Percentiles rank a stretch among this genome's conserved stretches.
These are phyloP conservation scores for Marronus borbonicus DNA, from an alignment of 2,888 invertebrate genomes.

Conservation along the genomic window DNA sequence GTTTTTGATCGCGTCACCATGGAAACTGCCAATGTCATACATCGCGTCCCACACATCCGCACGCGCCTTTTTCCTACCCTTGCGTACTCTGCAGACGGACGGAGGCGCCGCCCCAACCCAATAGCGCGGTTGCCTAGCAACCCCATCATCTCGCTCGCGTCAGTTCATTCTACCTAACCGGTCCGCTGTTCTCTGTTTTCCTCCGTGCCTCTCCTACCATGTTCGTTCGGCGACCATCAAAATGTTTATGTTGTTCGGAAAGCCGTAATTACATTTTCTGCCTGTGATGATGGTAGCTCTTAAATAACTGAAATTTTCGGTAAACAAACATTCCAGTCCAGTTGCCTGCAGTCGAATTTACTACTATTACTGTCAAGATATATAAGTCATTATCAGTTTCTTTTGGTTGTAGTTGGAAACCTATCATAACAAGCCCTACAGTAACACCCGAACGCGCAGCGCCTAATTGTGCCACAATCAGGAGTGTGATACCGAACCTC, in stretches of 20 bases:
- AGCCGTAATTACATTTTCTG: slow-evolving; percentile 59
- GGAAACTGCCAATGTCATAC: slow-evolving; percentile 63
- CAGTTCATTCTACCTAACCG: slow-evolving; percentile 34
- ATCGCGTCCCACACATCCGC: slow-evolving; percentile 62
- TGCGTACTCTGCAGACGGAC: slow-evolving; percentile 54
- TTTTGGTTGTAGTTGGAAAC: no score
- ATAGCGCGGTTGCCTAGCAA: slow-evolving; percentile 61
- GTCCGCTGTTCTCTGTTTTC: background rate
- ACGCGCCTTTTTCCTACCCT: slow-evolving; percentile 60
- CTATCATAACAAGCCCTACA: no score
- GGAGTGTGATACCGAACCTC: no score
- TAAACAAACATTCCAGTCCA: background rate
- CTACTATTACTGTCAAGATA: no score
- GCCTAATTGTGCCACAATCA: no score
- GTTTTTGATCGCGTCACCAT: slow-evolving; percentile 57
- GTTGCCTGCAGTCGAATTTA: background rate
- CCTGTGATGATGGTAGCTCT: background rate
- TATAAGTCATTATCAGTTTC: no score
- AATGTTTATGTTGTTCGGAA: slow-evolving; percentile 63
- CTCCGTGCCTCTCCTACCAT: slow-evolving; percentile 56
- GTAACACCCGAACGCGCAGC: no score
- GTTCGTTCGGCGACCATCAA: slow-evolving; percentile 52
- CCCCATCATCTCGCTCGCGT: slow-evolving; percentile 52
- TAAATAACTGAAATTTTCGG: background rate
- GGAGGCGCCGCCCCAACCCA: slow-evolving; percentile 61